Base-by-base conservation (phyloP, 2,888 invertebrate genomes). In the Frankliniella intonsa region DNA sequence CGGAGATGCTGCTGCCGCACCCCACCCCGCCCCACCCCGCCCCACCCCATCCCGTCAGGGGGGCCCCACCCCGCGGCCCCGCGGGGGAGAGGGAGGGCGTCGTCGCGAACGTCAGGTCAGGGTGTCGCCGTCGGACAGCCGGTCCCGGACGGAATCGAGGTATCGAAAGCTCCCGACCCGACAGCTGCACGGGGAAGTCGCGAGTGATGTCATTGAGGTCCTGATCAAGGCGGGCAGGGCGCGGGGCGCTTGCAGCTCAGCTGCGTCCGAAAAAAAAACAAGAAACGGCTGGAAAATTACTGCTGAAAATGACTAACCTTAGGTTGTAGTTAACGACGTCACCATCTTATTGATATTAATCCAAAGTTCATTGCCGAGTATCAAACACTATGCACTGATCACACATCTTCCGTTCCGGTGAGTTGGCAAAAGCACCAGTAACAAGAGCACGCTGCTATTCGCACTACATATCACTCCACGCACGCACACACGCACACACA, bases 281-380 rank as follows among this genome's bases (percentile, higher is more conserved):
- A 69, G 22, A 55, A 55, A 38, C 38, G 5, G 9, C 55, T 8
- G 5, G 3, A 17, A 55, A 17, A 12, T 55, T 55, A 17, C 17
- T 8, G 9, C 62, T 19, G 19, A 55, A 55, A 55, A 10, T 19
- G 12, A 76, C 69, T 76, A n/a, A 76, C 69, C 69, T 76, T 76
- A 76, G n/a, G 69, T 76, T 76, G 69, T 76, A 76, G 69, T 25
- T 76, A 25, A 22, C 69, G 69, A 76, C 69, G 69, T 76, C 69
- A 76, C 69, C 69, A 76, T 76, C 69, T 22, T 76, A 76, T 76
- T 76, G 22, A 11, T 22, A 76, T 76, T 76, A 76, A 76, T 76
- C 69, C 69, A 76, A 76, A 76, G 69, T 76, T 76, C 69, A 76
- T 76, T 76, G 69, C 69, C 69, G 69, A 22, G 25, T 22, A 22